Conservation (phyloP, 2,113 vertebrate genomes). For the Silurus asotus region DNA sequence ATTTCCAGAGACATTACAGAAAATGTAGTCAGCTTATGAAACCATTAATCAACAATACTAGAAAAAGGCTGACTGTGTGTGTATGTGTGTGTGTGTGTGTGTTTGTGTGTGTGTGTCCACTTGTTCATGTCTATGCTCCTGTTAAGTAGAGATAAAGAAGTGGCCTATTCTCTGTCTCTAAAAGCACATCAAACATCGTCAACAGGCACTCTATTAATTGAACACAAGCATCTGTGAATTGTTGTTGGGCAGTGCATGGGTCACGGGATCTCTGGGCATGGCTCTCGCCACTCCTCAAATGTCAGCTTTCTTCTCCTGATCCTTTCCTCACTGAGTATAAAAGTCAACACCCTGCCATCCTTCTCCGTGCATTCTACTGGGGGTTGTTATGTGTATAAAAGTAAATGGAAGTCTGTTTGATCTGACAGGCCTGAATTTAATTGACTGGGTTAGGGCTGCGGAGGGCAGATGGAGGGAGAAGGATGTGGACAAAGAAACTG, state of each 20-base stretch:
- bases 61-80: neutral
- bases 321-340: constrained; percentile 51
- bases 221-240: constrained; percentile 51
- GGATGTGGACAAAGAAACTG: constrained; percentile 44
- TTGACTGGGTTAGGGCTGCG: constrained; percentile 62
- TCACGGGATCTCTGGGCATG: constrained; percentile 53
- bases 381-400: constrained; percentile 57
- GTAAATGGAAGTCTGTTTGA: constrained; percentile 63
- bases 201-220: constrained; percentile 53
- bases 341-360: constrained; percentile 52
- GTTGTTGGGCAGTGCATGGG: constrained; percentile 46
- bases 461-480: constrained; percentile 56
- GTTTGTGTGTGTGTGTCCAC: constrained; percentile 23
- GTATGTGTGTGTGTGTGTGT: constrained; percentile 31
- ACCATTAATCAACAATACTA: neutral
- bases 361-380: constrained; percentile 55
- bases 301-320: constrained; percentile 64
- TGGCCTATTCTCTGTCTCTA: constrained; percentile 47
- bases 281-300: constrained; percentile 56
- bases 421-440: constrained; percentile 69
- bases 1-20: neutral
- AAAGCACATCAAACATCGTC: constrained; percentile 63
- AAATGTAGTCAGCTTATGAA: neutral
- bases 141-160: constrained; percentile 41
- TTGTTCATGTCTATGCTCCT: neutral